Evolutionary conservation across 2,113 vertebrate species (phyloP).

Genomic region (Alethe diademata): DNA sequence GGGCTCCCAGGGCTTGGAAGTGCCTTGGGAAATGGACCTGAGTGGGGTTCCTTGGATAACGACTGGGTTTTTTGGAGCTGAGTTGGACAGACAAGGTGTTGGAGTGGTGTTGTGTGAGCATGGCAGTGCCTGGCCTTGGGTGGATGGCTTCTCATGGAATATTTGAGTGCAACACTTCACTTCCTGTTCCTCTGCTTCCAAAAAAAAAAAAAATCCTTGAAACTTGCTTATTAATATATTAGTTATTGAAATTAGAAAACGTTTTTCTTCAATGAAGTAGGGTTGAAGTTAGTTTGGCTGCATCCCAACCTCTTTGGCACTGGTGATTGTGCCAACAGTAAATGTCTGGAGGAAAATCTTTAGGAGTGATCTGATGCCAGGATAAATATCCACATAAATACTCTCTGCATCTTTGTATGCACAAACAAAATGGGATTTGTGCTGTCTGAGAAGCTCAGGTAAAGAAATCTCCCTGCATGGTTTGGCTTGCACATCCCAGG

Average conservation of each 20-base stretch:
- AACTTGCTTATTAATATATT: background rate
- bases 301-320: background rate
- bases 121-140: background rate
- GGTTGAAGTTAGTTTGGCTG: background rate
- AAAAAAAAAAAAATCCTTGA: background rate
- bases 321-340: background rate
- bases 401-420: background rate
- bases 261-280: background rate
- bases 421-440: background rate
- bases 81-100: background rate
- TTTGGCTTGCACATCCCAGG: background rate
- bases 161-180: background rate
- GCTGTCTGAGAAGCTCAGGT: background rate
- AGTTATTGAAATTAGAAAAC: background rate
- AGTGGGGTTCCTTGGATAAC: background rate
- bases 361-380: background rate
- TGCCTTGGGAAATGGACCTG: background rate
- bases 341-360: background rate
- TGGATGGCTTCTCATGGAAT: background rate
- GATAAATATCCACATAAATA: background rate
- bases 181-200: background rate
- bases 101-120: background rate
- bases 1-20: background rate
- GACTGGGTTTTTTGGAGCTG: background rate
- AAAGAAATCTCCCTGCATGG: background rate